These are phyloP conservation scores for Eclectus roratus DNA, from an alignment of 2,113 vertebrate genomes.

Conservation along the genomic window DNA sequence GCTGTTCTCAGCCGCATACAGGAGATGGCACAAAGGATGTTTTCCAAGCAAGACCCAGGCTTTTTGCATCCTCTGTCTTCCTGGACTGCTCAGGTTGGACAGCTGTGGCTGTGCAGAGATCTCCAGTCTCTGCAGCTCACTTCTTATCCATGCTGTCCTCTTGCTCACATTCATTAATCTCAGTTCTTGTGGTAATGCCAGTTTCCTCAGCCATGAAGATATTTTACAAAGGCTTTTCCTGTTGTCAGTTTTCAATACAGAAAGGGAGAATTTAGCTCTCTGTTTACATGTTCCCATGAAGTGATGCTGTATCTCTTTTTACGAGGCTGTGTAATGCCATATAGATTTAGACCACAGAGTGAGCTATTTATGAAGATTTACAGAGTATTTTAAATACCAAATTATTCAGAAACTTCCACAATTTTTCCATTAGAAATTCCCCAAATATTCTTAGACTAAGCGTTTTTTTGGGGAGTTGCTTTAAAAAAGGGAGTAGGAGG, in stretches of 20 bases:
- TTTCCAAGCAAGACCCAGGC: not conserved
- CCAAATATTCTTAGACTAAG: not conserved
- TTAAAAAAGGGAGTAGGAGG: not conserved
- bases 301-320: conserved; percentile 1
- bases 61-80: not conserved
- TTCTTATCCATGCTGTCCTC: not conserved
- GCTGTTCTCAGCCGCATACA: not conserved
- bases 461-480: not conserved
- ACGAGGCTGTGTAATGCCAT: not conserved
- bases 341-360: not conserved
- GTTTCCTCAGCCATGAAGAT: not conserved
- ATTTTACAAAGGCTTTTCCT: not conserved
- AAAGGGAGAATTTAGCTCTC: conserved; percentile 1
- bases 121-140: not conserved
- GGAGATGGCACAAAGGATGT: not conserved
- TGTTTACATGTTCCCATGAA: not conserved
- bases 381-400: not conserved
- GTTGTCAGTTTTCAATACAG: not conserved
- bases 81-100: not conserved
- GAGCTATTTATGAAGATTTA: conserved; percentile 14
- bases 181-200: not conserved
- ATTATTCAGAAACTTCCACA: not conserved
- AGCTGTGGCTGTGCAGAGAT: not conserved
- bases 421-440: not conserved
- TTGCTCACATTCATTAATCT: not conserved